Conservation (phyloP, 2,888 invertebrate genomes). For the Sarcophaga caerulescens region DNA sequence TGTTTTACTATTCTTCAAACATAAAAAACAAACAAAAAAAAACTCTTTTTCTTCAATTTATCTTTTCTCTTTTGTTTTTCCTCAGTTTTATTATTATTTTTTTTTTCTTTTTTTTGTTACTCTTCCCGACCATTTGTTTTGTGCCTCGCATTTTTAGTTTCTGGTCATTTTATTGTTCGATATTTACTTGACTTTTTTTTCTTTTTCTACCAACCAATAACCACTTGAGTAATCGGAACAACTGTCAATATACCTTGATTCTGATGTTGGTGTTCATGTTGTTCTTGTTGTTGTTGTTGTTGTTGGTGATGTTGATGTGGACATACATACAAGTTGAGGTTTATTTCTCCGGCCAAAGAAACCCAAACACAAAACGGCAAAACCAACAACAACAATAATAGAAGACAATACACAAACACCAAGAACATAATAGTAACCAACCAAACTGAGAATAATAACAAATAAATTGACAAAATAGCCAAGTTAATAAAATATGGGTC, state of each 20-base stretch:
- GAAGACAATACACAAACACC: neutral
- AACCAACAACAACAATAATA: slow-evolving; percentile 7
- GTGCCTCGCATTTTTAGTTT: slow-evolving; percentile 25
- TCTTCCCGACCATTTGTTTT: slow-evolving; percentile 20
- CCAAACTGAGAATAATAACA: slow-evolving; percentile 26
- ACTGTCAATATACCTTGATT: slow-evolving; percentile 61
- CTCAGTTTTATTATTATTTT: neutral
- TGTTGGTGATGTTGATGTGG: slow-evolving; percentile 23
- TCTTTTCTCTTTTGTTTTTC: neutral
- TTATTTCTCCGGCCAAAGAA: slow-evolving; percentile 15
- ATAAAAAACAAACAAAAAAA: no score
- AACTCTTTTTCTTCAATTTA: slow-evolving; percentile 1
- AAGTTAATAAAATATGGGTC: slow-evolving; percentile 65
- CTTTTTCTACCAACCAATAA: slow-evolving; percentile 51
- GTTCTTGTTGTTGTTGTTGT: neutral
- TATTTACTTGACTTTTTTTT: slow-evolving; percentile 40
- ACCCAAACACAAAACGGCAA: neutral
- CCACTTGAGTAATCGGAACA: slow-evolving; percentile 66
- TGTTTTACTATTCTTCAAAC: slow-evolving; percentile 36
- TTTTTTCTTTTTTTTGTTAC: slow-evolving; percentile 24
- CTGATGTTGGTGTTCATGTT: neutral
- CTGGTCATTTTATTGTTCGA: neutral
- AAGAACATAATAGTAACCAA: slow-evolving; percentile 20
- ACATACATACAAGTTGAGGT: slow-evolving; percentile 65
- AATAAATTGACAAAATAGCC: slow-evolving; percentile 62